These are phyloP conservation scores for Cosmia pyralina DNA, from an alignment of 2,888 invertebrate genomes.

Conservation along the genomic window DNA sequence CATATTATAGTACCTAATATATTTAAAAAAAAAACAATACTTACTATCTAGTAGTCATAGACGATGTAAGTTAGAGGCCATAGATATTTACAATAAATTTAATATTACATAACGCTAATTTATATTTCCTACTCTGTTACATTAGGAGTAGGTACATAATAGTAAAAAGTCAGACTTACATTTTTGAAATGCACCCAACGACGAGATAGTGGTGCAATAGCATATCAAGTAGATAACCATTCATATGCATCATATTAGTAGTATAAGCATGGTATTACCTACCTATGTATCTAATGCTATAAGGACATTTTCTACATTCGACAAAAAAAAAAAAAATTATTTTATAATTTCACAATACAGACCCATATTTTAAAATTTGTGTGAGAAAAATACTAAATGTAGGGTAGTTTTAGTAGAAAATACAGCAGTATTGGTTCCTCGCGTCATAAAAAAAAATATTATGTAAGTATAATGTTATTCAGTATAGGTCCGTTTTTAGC, in stretches of 20 bases:
- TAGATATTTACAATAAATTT: slow-evolving; percentile 39
- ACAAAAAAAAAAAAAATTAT: not conserved
- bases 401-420: slow-evolving; percentile 3
- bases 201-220: slow-evolving; percentile 34
- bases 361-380: not conserved
- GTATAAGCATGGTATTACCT: not conserved
- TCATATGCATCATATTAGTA: slow-evolving; percentile 1
- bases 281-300: slow-evolving; percentile 1
- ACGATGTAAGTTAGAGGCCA: slow-evolving; percentile 49
- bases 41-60: not conserved
- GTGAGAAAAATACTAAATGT: slow-evolving; percentile 1
- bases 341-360: not conserved
- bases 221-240: slow-evolving; percentile 2
- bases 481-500: not conserved
- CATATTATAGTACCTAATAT: not conserved
- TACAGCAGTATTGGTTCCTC: not conserved
- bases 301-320: slow-evolving; percentile 3
- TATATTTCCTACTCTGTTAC: slow-evolving; percentile 18
- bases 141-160: slow-evolving; percentile 11
- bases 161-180: slow-evolving; percentile 49
- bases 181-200: slow-evolving; percentile 36
- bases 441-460: not conserved
- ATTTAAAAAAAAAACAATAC: slow-evolving; percentile 3
- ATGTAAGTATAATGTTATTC: not conserved
- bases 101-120: slow-evolving; percentile 29